Evolutionary conservation across 2,888 invertebrate genomes (phyloP), one percentile per base, ranked within the genome.

Genomic region (Horisme vitalbata): DNA sequence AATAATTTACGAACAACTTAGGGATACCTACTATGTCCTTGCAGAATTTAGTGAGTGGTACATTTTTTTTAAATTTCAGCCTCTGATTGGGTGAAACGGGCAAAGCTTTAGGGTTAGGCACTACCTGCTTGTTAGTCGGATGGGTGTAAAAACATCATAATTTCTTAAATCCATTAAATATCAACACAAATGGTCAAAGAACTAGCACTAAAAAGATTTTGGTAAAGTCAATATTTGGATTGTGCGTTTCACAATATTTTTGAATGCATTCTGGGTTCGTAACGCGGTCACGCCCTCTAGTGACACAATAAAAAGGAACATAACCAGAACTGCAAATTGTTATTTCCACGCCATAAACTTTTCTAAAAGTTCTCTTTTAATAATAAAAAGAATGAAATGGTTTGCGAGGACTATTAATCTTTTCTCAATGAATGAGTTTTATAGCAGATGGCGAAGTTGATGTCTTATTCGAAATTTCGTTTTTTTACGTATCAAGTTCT

Each of bases 141-240:
- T n/a, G n/a, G n/a, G n/a, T n/a, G n/a, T n/a, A n/a, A n/a, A n/a
- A n/a, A n/a, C n/a, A n/a, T n/a, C n/a, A n/a, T n/a, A n/a, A n/a
- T n/a, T n/a, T n/a, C n/a, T n/a, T n/a, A n/a, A n/a, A 37, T 10
- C 28, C 33, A 27, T 33, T 45, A 34, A 33, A 32, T 26, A 24
- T 6, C 31, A 37, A 47, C 36, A 26, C 59, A 51, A 21, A 5
- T 18, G 45, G 57, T 51, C 54, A 55, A 41, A 48, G 18, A 52
- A 59, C 49, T 58, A 53, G 1, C 21, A 45, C 11, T 44, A 71
- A 70, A 75, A 79, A 75, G 68, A 72, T 74, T 74, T 71, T 55
- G 63, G 61, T 61, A 68, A 82, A 83, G 85, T 88, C 80, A 88
- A 89, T 89, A 89, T 88, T 89, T 86, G 85, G 88, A 86, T 86